Base-by-base conservation (phyloP, 1,140 invertebrate genomes). In the Trichonephila clavata region DNA sequence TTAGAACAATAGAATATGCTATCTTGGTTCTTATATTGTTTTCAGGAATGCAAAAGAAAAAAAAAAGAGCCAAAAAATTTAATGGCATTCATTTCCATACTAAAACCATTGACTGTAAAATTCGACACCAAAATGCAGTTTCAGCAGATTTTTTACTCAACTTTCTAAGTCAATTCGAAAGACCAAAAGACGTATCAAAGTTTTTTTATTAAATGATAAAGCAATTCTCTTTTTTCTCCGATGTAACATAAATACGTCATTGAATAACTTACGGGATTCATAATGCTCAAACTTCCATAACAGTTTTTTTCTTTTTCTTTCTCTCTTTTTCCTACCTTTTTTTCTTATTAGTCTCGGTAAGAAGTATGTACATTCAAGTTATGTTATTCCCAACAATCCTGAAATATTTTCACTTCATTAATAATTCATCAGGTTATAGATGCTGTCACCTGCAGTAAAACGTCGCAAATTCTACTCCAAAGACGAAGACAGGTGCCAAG, bases 341-440 rank as follows among this genome's bases (percentile, higher is more conserved):
- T 77, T 77, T 24, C 59, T 84, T 50, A 59, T 57, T 59, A 50
- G 81, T 21, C 43, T 10, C 13, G 32, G 21, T 81, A 81, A 50
- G 81, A 57, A 50, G 57, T 86, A 18, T 60, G n/a, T 86, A 27
- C 59, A 61, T 27, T 86, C 27, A 61, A 50, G 59, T 39, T 65
- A 86, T 86, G 50, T 86, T 60, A 61, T 86, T 86, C 84, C 13
- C 1, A 43, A 63, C 27, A 63, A 60, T 86, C 16, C 84, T 32
- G 60, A 86, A 86, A 86, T 86, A 86, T 86, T 63, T 65, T 86
- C 84, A 1, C 7, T 59, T 86, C 14, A 86, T 86, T 61, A 86
- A 86, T 86, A 86, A 86, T 86, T 86, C 60, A 86, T 86, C 27
- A 86, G 84, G 50, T 86, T 86, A 65, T 60, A 18, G 59, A 86